Evolutionary conservation across 2,888 invertebrate genomes (phyloP).

Genomic region (Phaedon cochleariae): DNA sequence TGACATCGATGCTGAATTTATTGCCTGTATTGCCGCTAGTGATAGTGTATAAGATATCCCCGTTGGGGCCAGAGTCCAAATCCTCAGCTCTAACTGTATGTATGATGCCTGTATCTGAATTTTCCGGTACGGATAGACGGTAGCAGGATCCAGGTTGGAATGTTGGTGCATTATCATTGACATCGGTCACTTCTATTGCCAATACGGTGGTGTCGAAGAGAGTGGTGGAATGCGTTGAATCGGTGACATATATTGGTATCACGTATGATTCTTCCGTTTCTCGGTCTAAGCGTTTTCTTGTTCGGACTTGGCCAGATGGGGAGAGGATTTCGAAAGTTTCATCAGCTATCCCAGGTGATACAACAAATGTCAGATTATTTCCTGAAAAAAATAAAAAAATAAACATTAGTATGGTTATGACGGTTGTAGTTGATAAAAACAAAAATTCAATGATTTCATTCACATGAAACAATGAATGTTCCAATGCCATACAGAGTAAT

Average conservation of each 20-base stretch:
- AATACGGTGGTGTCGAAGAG: conserved; percentile 86
- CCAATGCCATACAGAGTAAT: no score
- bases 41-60: conserved; percentile 85
- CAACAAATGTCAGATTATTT: conserved; percentile 76
- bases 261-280: conserved; percentile 78
- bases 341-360: conserved; percentile 80
- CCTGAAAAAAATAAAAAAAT: conserved; percentile 64
- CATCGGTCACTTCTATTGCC: conserved; percentile 80
- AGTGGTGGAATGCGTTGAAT: conserved; percentile 59
- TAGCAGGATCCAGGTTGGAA: conserved; percentile 88
- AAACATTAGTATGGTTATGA: no score
- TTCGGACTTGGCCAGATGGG: conserved; percentile 78
- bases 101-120: conserved; percentile 81
- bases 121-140: conserved; percentile 86
- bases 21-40: conserved; percentile 87
- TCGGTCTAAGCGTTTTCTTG: conserved; percentile 80
- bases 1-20: conserved; percentile 85
- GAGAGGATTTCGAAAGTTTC: conserved; percentile 83
- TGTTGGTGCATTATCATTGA: conserved; percentile 92
- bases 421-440: no score
- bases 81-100: conserved; percentile 90
- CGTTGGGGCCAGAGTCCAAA: conserved; percentile 84
- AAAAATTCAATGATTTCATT: no score
- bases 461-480: no score
- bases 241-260: conserved; percentile 85